phyloP scores from a whole-genome alignment of 2,113 vertebrate genomes.

The Cathartes aura region DNA sequence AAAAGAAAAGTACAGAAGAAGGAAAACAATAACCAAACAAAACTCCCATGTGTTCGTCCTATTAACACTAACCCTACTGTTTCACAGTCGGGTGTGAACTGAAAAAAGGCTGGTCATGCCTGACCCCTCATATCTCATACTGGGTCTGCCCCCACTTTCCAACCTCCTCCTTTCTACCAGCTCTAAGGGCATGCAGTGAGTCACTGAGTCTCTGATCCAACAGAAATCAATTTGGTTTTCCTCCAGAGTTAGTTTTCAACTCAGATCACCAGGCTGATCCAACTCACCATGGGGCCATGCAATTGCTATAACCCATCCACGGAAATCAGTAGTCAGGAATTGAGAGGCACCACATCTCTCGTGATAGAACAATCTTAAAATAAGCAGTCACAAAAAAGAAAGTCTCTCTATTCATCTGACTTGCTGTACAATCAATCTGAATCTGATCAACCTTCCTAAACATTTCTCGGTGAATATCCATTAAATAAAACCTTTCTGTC shows the following conservation, averaged over 20 bases:
- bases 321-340: not conserved
- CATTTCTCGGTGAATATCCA: not conserved
- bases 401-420: not conserved
- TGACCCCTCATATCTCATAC: not conserved
- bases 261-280: not conserved
- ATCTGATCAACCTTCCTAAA: not conserved
- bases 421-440: not conserved
- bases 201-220: not conserved
- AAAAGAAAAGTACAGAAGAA: not conserved
- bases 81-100: not conserved
- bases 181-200: not conserved
- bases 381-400: not conserved
- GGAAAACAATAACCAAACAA: not conserved
- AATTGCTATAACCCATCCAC: constrained; percentile 13
- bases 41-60: fast-evolving
- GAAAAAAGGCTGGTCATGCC: not conserved
- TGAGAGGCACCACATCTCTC: not conserved
- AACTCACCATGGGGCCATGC: not conserved
- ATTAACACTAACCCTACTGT: not conserved
- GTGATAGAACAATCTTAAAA: not conserved
- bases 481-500: constrained; percentile 9
- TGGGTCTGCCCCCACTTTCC: not conserved
- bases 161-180: not conserved
- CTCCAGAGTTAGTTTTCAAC: constrained; percentile 2
- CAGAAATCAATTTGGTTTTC: constrained; percentile 15